phyloP scores from a whole-genome alignment of 1,140 invertebrate species.

The Meloidogyne hapla region DNA sequence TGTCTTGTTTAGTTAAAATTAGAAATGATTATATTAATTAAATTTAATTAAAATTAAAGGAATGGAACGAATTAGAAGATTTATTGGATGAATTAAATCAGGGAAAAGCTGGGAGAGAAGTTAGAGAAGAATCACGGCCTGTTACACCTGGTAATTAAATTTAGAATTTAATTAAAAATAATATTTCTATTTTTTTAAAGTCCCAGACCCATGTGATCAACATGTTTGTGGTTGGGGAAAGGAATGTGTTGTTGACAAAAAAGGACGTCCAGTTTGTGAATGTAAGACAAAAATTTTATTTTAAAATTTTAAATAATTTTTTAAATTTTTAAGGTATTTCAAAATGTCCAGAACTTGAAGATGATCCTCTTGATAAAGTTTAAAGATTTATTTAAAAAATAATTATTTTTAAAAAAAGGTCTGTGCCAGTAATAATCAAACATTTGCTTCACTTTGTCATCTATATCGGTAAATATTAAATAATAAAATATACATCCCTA shows the following conservation, averaged over 20 bases:
- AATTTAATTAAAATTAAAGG: background rate
- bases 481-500: too few species aligned
- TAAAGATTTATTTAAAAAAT: background rate
- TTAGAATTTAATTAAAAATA: background rate
- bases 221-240: constrained; percentile 85
- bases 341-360: constrained; percentile 71
- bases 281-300: too few species aligned
- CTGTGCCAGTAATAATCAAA: constrained; percentile 88
- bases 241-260: constrained; percentile 75
- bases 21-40: background rate
- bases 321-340: constrained; percentile 68
- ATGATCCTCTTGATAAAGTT: constrained; percentile 60
- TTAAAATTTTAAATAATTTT: too few species aligned
- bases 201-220: constrained; percentile 74
- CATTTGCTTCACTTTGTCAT: constrained; percentile 86
- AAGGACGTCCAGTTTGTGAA: constrained; percentile 76
- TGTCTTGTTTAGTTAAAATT: too few species aligned
- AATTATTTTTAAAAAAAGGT: constrained; percentile 68
- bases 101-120: constrained; percentile 15
- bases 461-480: constrained; percentile 74
- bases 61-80: constrained; percentile 44
- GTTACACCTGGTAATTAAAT: background rate
- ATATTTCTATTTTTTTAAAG: background rate
- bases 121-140: constrained; percentile 33
- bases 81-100: constrained; percentile 54